Evolutionary conservation across 1,140 invertebrate species (phyloP).

Genomic region (Lethrus apterus): DNA sequence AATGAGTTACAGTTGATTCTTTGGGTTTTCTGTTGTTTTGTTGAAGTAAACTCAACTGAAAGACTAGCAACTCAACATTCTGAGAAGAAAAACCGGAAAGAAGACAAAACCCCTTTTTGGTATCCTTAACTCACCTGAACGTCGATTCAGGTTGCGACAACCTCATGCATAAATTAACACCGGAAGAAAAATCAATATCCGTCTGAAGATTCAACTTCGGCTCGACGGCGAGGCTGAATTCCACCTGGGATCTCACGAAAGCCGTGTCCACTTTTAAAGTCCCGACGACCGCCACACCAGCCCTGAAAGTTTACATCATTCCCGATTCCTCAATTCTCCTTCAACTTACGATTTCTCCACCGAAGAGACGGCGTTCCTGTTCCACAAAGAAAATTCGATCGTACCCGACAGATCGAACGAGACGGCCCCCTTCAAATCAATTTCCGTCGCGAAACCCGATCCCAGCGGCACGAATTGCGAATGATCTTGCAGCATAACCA

Average conservation of each 20-base stretch:
- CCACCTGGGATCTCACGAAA: constrained; percentile 61
- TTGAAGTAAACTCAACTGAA: too few species aligned
- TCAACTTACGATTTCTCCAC: constrained; percentile 63
- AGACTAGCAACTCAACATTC: too few species aligned
- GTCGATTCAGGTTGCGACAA: constrained; percentile 62
- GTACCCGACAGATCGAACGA: constrained; percentile 80
- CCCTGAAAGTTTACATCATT: constrained; percentile 49
- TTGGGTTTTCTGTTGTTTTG: too few species aligned
- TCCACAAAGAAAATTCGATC: constrained; percentile 82
- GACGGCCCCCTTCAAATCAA: constrained; percentile 60
- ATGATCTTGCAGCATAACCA: constrained; percentile 69
- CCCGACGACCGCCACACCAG: constrained; percentile 62
- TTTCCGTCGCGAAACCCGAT: constrained; percentile 65
- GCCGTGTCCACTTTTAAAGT: constrained; percentile 56
- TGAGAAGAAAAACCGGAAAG: too few species aligned
- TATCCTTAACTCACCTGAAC: constrained; percentile 48
- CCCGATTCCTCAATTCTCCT: background rate
- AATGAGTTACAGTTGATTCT: too few species aligned
- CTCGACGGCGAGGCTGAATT: constrained; percentile 63
- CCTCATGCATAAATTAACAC: constrained; percentile 72
- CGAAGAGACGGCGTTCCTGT: constrained; percentile 73
- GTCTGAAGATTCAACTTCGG: constrained; percentile 67
- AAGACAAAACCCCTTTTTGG: too few species aligned
- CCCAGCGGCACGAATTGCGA: constrained; percentile 59
- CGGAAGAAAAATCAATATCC: constrained; percentile 72